These are phyloP conservation scores for Monochamus alternatus DNA, from an alignment of 2,888 invertebrate species.

Conservation along the genomic window DNA sequence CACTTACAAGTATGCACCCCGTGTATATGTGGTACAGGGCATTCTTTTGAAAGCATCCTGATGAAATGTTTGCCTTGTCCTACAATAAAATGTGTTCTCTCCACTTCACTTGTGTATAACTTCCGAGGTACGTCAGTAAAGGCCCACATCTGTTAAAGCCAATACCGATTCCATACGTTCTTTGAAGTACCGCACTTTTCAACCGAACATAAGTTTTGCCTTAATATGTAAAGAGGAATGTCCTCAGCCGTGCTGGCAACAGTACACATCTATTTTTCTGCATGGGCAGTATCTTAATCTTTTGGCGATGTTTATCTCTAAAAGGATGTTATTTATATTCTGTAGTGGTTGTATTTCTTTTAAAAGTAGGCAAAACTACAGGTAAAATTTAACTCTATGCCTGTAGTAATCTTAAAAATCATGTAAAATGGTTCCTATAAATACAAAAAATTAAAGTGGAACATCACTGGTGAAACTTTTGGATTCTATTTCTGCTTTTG, in stretches of 20 bases:
- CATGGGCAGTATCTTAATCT: neutral
- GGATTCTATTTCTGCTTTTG: no score
- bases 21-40: no score
- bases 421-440: no score
- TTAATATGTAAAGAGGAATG: neutral
- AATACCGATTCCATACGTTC: constrained; percentile 3
- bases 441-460: no score
- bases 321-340: neutral
- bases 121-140: constrained; percentile 4
- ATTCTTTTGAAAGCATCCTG: no score
- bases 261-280: neutral
- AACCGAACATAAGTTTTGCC: constrained; percentile 5
- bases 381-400: neutral
- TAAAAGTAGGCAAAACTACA: neutral
- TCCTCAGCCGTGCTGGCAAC: neutral
- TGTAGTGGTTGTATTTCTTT: neutral
- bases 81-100: constrained; percentile 4
- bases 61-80: neutral
- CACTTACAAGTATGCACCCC: no score
- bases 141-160: constrained; percentile 10
- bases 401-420: no score
- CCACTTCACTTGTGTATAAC: neutral
- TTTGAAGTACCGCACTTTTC: constrained; percentile 9
- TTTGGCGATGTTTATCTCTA: neutral
- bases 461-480: no score